phyloP scores from a whole-genome alignment of 2,888 invertebrate species.

The Trypoxylon attenuatum region DNA sequence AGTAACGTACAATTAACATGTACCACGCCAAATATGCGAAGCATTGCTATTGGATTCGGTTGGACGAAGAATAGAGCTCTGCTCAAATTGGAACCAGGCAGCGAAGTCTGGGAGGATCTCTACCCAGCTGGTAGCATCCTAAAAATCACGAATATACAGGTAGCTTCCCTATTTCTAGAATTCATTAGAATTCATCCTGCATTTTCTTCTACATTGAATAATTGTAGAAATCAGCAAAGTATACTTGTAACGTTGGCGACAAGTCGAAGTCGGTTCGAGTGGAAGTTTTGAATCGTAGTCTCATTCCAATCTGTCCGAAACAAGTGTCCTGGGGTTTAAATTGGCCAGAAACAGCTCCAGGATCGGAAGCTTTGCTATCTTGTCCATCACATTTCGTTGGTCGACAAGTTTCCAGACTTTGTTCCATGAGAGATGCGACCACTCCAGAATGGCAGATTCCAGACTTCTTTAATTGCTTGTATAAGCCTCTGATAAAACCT shows the following conservation, averaged over 20 bases:
- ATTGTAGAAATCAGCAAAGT: constrained; percentile 85
- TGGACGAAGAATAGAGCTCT: constrained; percentile 88
- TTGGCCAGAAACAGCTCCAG: constrained; percentile 85
- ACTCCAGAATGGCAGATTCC: constrained; percentile 85
- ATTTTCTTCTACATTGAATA: background rate
- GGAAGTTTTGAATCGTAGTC: constrained; percentile 78
- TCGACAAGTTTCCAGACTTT: constrained; percentile 74
- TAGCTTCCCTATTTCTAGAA: constrained; percentile 56
- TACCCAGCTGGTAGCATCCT: constrained; percentile 89
- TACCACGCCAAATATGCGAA: constrained; percentile 78
- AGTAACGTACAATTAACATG: constrained; percentile 83
- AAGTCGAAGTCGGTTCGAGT: constrained; percentile 81
- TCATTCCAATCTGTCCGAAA: constrained; percentile 78
- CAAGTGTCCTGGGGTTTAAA: constrained; percentile 78
- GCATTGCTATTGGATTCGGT: constrained; percentile 82
- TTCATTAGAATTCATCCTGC: background rate
- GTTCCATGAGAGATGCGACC: constrained; percentile 78
- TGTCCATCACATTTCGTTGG: constrained; percentile 76
- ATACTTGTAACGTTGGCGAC: constrained; percentile 83
- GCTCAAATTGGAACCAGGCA: constrained; percentile 83
- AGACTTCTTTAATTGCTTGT: constrained; percentile 85
- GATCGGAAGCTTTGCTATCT: constrained; percentile 81
- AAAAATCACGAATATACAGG: constrained; percentile 86
- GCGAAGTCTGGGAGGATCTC: constrained; percentile 90
- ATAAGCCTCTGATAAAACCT: constrained; percentile 79